Evolutionary conservation across 92 coral and sea anemone genomes (phyloP).

Genomic region (Isaurus tuberculatus): DNA sequence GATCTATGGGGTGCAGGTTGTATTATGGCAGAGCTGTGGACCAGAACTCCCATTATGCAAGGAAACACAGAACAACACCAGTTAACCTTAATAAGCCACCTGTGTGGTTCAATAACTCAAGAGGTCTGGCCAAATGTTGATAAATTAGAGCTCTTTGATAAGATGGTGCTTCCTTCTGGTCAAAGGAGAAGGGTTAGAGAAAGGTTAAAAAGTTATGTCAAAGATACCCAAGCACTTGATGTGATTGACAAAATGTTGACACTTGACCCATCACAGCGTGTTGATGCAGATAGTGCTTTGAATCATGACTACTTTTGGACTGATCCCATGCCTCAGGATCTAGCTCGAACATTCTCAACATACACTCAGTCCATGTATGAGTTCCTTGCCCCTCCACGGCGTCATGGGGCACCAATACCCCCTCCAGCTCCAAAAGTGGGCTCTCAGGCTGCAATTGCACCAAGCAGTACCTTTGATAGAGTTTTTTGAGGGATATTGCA

Average conservation of each 20-base stretch:
- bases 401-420: slow-evolving; percentile 76
- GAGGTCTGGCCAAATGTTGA: slow-evolving; percentile 99
- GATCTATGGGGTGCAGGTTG: slow-evolving; percentile 99
- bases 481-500: slow-evolving; percentile 64
- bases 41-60: slow-evolving; percentile 98
- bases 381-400: slow-evolving; percentile 94
- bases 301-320: slow-evolving; percentile 99
- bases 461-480: slow-evolving; percentile 86
- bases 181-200: slow-evolving; percentile 94
- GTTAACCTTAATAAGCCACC: slow-evolving; percentile 86
- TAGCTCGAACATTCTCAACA: slow-evolving; percentile 88
- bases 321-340: slow-evolving; percentile 97
- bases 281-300: slow-evolving; percentile 94
- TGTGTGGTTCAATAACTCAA: slow-evolving; percentile 91
- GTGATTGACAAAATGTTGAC: slow-evolving; percentile 93
- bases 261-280: slow-evolving; percentile 89
- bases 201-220: slow-evolving; percentile 82
- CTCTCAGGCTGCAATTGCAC: slow-evolving; percentile 71
- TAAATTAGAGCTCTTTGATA: slow-evolving; percentile 85
- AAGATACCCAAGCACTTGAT: slow-evolving; percentile 91
- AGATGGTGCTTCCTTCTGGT: slow-evolving; percentile 87
- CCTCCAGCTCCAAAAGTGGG: slow-evolving; percentile 72
- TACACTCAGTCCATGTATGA: slow-evolving; percentile 96
- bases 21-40: slow-evolving; percentile 99
- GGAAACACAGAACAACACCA: slow-evolving; percentile 97